Conservation (phyloP, 1,140 invertebrate genomes). For the Caerostris extrusa region DNA sequence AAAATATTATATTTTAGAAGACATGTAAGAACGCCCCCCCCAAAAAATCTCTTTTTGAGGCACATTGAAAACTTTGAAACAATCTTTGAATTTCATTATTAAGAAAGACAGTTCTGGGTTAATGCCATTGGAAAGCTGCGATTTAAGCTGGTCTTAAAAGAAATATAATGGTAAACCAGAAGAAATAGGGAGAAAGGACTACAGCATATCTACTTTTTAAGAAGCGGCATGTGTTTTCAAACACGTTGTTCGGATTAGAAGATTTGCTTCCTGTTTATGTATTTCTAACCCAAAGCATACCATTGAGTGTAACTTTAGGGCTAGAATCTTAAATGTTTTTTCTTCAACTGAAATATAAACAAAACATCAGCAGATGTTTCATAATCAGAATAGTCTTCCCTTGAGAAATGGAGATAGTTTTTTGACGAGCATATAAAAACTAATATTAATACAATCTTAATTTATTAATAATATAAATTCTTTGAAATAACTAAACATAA, state of each 20-base stretch:
- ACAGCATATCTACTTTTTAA: neutral
- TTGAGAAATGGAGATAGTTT: neutral
- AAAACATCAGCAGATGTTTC: constrained; percentile 1
- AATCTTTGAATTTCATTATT: neutral
- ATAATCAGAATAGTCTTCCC: neutral
- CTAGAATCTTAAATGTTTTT: neutral
- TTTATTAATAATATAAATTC: too few species aligned
- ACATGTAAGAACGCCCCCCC: too few species aligned
- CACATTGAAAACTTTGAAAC: neutral
- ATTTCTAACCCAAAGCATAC: neutral
- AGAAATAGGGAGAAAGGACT: neutral
- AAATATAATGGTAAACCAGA: neutral
- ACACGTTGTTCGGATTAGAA: neutral
- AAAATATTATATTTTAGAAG: too few species aligned
- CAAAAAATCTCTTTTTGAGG: neutral
- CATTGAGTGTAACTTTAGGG: neutral
- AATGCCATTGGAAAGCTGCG: neutral
- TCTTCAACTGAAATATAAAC: neutral
- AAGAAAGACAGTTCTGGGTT: neutral
- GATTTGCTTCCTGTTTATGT: neutral
- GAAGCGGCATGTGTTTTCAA: neutral
- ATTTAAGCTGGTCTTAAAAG: neutral
- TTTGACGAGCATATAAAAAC: neutral
- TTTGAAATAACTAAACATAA: too few species aligned
- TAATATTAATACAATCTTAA: too few species aligned